A percentile compares a stretch with the other conserved stretches of the same genome.
phyloP scores from a whole-genome alignment of 2,113 vertebrate genomes.

The Etheostoma cragini region DNA sequence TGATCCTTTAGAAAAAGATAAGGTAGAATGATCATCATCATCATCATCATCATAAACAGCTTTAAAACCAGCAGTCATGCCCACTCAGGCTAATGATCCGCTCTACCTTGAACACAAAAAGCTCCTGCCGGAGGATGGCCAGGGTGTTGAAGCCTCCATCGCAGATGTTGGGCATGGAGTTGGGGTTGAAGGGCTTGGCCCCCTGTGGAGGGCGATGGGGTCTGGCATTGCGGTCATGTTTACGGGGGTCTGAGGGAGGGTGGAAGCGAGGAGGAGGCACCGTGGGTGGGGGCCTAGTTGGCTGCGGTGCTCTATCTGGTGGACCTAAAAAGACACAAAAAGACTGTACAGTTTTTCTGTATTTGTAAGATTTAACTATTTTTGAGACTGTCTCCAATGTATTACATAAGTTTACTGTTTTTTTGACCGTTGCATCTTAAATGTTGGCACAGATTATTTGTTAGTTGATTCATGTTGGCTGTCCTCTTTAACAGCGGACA shows the following conservation, averaged over 20 bases:
- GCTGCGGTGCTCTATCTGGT: conserved; percentile 94
- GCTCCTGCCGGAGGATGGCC: conserved; percentile 95
- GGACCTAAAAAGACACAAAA: conserved; percentile 87
- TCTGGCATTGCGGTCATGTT: conserved; percentile 92
- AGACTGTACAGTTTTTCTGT: not conserved
- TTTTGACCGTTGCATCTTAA: conserved; percentile 13
- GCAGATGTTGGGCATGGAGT: conserved; percentile 97
- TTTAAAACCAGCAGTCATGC: not conserved
- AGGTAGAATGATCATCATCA: not conserved
- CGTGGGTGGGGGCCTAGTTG: conserved; percentile 95
- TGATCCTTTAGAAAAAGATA: conserved; percentile 87
- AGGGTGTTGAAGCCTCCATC: conserved; percentile 99
- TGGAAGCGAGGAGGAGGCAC: conserved; percentile 92
- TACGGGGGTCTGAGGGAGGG: conserved; percentile 91
- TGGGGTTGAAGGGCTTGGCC: conserved; percentile 92
- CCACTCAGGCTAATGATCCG: not conserved
- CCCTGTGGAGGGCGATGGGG: conserved; percentile 93
- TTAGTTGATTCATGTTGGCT: conserved; percentile 58
- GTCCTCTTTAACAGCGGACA: conserved; percentile 60
- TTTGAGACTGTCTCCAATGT: not conserved
- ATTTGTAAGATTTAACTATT: not conserved
- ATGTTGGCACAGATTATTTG: conserved; percentile 30
- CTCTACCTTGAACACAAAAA: conserved; percentile 98
- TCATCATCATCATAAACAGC: conserved; percentile 28
- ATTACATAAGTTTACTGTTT: conserved; percentile 2